Evolutionary conservation across 2,797 vertebrate genomes (phyloP).

Genomic region (Channallabes apus): DNA sequence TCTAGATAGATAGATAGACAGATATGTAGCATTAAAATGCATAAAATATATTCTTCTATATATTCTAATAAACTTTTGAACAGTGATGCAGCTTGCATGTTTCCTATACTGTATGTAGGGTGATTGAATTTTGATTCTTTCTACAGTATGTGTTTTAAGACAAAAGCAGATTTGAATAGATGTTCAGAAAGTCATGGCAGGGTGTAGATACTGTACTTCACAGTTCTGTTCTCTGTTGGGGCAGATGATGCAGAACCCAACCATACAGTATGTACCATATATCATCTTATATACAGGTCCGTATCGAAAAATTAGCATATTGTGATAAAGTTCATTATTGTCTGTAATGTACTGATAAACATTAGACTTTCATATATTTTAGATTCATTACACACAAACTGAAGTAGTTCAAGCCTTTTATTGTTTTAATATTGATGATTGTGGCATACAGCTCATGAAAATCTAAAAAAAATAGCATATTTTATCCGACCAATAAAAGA

Average conservation of each 20-base stretch:
- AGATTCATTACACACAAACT: too few relatives aligned
- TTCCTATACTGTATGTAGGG: conserved; percentile 43
- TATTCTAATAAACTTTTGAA: background rate
- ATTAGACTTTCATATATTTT: too few relatives aligned
- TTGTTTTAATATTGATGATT: too few relatives aligned
- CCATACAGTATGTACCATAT: background rate
- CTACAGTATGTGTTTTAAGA: conserved; percentile 55
- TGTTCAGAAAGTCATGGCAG: conserved; percentile 66
- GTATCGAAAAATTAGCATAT: too few relatives aligned
- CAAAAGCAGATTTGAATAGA: conserved; percentile 38
- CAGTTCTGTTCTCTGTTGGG: background rate
- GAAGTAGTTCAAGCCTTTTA: too few relatives aligned
- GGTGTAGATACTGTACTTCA: background rate
- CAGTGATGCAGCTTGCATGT: conserved; percentile 26
- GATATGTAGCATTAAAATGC: background rate
- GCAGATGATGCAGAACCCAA: too few relatives aligned
- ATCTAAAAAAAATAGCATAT: too few relatives aligned
- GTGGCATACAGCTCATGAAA: too few relatives aligned
- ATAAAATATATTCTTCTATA: background rate
- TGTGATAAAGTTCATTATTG: too few relatives aligned
- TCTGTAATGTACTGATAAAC: too few relatives aligned
- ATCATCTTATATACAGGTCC: background rate
- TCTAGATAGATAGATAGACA: too few relatives aligned
- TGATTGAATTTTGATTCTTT: conserved; percentile 53
- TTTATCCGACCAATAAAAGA: too few relatives aligned